These are phyloP conservation scores for Arenaria interpres DNA, from an alignment of 2,113 vertebrate genomes.

Conservation along the genomic window DNA sequence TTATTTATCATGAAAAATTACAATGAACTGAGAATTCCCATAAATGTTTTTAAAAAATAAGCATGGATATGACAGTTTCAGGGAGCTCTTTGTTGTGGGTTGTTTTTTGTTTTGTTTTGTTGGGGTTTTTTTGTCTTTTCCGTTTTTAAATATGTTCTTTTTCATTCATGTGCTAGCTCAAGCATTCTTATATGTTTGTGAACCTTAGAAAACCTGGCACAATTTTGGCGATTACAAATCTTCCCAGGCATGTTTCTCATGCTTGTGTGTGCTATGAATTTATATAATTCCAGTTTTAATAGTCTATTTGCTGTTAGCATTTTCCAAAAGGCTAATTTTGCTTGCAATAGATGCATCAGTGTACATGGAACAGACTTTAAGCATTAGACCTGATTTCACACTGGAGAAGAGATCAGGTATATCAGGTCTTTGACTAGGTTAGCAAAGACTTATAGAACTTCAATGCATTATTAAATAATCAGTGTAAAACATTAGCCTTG, in stretches of 20 bases:
- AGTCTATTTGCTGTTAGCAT: neutral
- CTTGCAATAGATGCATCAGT: neutral
- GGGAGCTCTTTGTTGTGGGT: neutral
- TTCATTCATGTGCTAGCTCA: neutral
- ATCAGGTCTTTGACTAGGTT: neutral
- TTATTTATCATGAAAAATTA: neutral
- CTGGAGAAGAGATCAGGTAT: neutral
- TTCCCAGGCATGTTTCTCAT: neutral
- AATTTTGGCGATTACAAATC: neutral
- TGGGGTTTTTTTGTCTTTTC: neutral
- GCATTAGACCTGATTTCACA: neutral
- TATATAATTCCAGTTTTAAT: neutral
- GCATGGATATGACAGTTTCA: neutral
- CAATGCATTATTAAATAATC: neutral
- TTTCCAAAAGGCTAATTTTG: neutral
- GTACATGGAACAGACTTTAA: neutral
- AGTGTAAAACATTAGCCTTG: neutral
- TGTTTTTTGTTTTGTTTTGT: neutral
- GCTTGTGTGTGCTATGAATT: neutral
- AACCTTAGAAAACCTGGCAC: neutral
- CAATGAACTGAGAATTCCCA: neutral
- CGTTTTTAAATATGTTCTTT: neutral
- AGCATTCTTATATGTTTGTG: neutral
- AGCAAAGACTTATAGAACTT: neutral
- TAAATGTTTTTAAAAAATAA: neutral